Base-by-base conservation (phyloP, 2,888 invertebrate genomes). In the Eledona agricola region DNA sequence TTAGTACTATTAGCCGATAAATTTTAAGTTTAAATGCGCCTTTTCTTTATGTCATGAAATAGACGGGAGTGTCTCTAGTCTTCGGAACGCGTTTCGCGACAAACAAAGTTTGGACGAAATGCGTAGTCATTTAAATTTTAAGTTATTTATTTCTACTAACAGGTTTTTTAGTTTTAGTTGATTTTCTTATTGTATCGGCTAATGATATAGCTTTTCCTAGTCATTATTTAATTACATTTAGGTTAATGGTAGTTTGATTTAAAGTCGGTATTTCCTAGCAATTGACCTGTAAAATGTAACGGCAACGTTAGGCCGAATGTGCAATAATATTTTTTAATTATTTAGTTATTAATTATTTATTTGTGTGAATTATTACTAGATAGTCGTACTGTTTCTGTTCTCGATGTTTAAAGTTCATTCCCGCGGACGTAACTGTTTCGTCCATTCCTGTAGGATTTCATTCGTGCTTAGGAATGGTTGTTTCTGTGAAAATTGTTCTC, bases 131-230 rank as follows among this genome's bases (percentile, higher is more conserved):
- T 60, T 54, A 58, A 57, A 42, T 40, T 63, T 67, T 65, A 58
- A 66, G 62, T 66, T 64, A 62, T 69, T 66, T 64, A 62, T 64
- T 65, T 59, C 58, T 64, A 59, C 53, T 58, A 55, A 40, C 47
- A 42, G 17, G 6, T 56, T 42, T 51, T 40, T 51, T 56, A 35
- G 38, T 35, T 56, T 59, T 62, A 62, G 52, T 57, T 61, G 52
- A 51, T 69, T 65, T 55, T 61, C 54, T 55, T 63, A 63, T 63
- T 64, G 58, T 73, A 74, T 74, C 74, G 74, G 74, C 74, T 74
- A 74, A 74, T 74, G 71, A 70, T 74, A 73, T 72, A 64, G 60
- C 59, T 65, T 64, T 62, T 69, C 67, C 74, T 74, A 74, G 74
- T 74, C 74, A 74, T 65, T 69, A 65, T 54, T 46, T 5, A 12